These are phyloP conservation scores for Dendrocincla tyrannina DNA, from an alignment of 2,797 vertebrate species.

Conservation along the genomic window DNA sequence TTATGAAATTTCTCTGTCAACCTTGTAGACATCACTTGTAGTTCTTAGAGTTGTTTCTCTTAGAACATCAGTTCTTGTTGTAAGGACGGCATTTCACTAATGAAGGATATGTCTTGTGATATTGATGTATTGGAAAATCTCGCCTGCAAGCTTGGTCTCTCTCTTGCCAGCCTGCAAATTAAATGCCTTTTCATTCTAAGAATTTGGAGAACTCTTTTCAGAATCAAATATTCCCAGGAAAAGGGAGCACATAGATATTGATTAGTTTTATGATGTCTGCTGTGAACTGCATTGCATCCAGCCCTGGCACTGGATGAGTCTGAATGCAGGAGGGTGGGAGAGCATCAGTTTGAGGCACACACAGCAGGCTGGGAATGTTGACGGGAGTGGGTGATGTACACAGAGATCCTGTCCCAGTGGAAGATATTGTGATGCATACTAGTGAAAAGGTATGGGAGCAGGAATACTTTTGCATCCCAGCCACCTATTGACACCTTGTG, in stretches of 20 bases:
- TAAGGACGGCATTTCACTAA: not conserved
- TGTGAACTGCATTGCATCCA: not conserved
- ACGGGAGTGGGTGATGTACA: not conserved
- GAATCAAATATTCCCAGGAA: not conserved
- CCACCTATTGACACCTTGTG: not conserved
- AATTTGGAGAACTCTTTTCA: conserved; percentile 20
- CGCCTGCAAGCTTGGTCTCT: not conserved
- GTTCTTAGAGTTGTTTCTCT: not conserved
- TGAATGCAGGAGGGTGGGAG: not conserved
- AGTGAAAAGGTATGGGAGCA: not conserved
- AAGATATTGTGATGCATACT: accelerated
- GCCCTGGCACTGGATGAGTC: not conserved
- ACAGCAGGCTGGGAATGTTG: not conserved
- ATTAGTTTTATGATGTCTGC: not conserved
- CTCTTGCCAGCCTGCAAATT: conserved; percentile 24
- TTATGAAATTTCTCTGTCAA: not conserved
- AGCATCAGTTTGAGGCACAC: not conserved
- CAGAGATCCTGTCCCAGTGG: not conserved
- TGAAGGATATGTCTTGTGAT: not conserved
- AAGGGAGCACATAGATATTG: not conserved
- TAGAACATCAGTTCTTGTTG: not conserved
- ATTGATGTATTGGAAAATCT: not conserved
- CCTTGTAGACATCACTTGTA: not conserved
- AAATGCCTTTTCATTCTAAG: conserved; percentile 52
- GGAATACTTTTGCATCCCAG: not conserved